Percentiles rank a stretch among this genome's conserved stretches.
These are phyloP conservation scores for Stigmatopora argus DNA, from an alignment of 2,113 vertebrate genomes.

Conservation along the genomic window DNA sequence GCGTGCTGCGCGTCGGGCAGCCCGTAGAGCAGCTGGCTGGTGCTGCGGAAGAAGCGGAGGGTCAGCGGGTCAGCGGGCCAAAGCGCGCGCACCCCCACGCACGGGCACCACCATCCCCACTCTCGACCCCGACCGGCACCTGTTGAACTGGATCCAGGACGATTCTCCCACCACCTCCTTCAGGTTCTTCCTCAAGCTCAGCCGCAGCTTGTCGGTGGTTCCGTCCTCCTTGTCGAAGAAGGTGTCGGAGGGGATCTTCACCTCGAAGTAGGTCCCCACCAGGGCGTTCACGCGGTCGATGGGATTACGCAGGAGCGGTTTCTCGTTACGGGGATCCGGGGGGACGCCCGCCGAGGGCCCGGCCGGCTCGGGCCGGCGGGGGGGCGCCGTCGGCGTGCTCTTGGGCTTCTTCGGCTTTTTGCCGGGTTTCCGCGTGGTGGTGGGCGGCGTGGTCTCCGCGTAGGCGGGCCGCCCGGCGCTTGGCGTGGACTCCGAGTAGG, in stretches of 20 bases:
- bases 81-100: too few species aligned
- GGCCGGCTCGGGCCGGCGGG: slow-evolving; percentile 66
- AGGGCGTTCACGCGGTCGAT: slow-evolving; percentile 87
- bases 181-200: slow-evolving; percentile 83
- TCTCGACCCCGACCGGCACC: not conserved
- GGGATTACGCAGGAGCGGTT: slow-evolving; percentile 81
- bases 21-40: slow-evolving; percentile 93
- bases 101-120: too few species aligned
- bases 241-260: slow-evolving; percentile 91
- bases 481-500: slow-evolving; percentile 69
- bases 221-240: slow-evolving; percentile 94
- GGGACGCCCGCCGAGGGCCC: slow-evolving; percentile 56
- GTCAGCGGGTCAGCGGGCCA: too few species aligned
- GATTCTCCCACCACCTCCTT: slow-evolving; percentile 80
- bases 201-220: slow-evolving; percentile 88
- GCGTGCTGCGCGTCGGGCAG: slow-evolving; percentile 79
- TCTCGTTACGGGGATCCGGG: slow-evolving; percentile 68
- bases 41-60: slow-evolving; percentile 53
- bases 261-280: slow-evolving; percentile 95
- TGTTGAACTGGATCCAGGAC: slow-evolving; percentile 94
- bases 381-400: slow-evolving; percentile 68
- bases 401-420: slow-evolving; percentile 78
- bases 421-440: slow-evolving; percentile 65
- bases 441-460: slow-evolving; percentile 73
- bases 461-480: slow-evolving; percentile 75